Evolutionary conservation across 2,113 vertebrate genomes (phyloP).

Genomic region (Etheostoma spectabile): DNA sequence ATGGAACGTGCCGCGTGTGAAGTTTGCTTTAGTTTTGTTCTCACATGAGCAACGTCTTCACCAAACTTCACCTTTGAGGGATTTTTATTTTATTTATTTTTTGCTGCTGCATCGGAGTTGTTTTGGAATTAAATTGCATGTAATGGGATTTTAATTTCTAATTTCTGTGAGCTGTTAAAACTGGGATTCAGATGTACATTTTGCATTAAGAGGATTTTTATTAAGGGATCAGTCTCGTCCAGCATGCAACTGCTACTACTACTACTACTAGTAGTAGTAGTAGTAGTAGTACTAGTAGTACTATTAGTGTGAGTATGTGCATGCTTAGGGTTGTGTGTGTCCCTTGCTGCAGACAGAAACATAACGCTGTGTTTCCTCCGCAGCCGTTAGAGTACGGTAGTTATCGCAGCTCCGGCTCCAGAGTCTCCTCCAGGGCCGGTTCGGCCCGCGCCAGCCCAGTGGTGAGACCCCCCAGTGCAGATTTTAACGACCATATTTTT

Average conservation of each 20-base stretch:
- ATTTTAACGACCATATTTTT: too few species aligned
- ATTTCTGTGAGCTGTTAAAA: not conserved
- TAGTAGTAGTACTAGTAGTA: not conserved
- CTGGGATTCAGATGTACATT: not conserved
- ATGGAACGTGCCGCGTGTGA: not conserved
- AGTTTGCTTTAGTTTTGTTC: constrained; percentile 15
- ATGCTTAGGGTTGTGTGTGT: not conserved
- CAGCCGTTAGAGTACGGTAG: constrained; percentile 92
- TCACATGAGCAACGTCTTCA: not conserved
- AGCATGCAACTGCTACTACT: not conserved
- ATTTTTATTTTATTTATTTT: not conserved
- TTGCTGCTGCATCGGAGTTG: not conserved
- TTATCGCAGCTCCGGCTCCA: constrained; percentile 89
- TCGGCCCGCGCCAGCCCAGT: constrained; percentile 95
- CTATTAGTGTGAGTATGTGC: not conserved
- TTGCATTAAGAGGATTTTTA: not conserved
- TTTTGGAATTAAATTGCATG: constrained; percentile 3
- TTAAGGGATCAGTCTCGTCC: not conserved
- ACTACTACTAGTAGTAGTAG: not conserved
- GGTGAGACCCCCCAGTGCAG: constrained; percentile 86
- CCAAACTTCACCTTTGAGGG: not conserved
- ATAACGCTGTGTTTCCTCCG: constrained; percentile 28
- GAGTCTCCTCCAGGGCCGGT: constrained; percentile 92
- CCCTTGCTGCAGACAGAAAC: not conserved
- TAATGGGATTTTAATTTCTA: not conserved